Conservation (phyloP, 2,113 vertebrate species). For the Oxyura jamaicensis region DNA sequence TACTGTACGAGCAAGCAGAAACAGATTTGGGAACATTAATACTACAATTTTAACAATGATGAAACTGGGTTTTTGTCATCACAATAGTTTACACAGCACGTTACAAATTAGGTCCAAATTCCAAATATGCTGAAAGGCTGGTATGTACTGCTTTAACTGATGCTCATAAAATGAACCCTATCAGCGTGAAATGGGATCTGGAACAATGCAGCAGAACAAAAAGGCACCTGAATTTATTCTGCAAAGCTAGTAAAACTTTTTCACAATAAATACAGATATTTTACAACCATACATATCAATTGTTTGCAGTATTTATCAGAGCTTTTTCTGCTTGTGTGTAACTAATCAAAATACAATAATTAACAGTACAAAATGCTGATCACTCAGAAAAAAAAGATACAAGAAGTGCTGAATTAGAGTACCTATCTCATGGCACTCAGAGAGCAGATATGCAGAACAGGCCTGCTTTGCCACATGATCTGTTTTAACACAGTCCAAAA, state of each 20-base stretch:
- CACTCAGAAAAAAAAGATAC: neutral
- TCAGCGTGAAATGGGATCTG: neutral
- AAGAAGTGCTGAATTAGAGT: neutral
- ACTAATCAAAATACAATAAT: neutral
- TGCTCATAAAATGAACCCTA: neutral
- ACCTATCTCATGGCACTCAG: neutral
- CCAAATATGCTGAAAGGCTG: neutral
- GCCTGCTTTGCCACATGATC: conserved; percentile 8
- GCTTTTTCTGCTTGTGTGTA: neutral
- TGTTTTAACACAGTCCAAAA: conserved; percentile 30
- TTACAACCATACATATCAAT: neutral
- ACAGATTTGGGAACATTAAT: neutral
- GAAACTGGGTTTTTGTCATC: neutral
- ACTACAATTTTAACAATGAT: neutral
- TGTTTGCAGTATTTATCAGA: neutral
- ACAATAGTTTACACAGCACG: neutral
- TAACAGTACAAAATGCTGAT: neutral
- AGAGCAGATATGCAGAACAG: neutral
- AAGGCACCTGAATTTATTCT: neutral
- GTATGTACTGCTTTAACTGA: neutral
- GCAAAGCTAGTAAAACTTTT: neutral
- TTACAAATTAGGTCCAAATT: neutral
- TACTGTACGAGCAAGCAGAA: neutral
- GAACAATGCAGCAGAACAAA: neutral
- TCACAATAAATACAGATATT: neutral